Conservation (phyloP, 2,797 vertebrate genomes). For the Lagorchestes hirsutus region DNA sequence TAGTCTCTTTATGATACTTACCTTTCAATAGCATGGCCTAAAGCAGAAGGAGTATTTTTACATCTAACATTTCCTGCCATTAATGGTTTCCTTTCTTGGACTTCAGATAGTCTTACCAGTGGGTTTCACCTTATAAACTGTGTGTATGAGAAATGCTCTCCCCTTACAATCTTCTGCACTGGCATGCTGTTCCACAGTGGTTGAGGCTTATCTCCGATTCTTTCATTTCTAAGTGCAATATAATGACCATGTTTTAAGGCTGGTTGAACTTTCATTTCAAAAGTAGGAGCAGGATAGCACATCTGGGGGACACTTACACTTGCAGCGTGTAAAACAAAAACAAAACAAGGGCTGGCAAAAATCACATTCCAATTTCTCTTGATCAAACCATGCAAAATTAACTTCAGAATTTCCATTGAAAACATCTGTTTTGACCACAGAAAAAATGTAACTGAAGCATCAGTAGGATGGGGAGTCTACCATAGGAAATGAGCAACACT, state of each 20-base stretch:
- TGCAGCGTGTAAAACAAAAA: slow-evolving; percentile 44
- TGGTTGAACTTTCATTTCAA: slow-evolving; percentile 72
- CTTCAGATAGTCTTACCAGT: slow-evolving; percentile 69
- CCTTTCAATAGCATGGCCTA: slow-evolving; percentile 75
- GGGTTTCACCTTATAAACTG: slow-evolving; percentile 75
- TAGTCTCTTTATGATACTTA: slow-evolving; percentile 69
- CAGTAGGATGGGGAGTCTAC: not conserved
- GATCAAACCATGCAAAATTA: not conserved
- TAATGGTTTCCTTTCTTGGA: slow-evolving; percentile 77
- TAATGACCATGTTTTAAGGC: slow-evolving; percentile 62
- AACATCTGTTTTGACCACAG: slow-evolving; percentile 46
- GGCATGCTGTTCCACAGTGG: slow-evolving; percentile 50
- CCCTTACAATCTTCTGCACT: slow-evolving; percentile 73
- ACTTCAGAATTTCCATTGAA: slow-evolving; percentile 46
- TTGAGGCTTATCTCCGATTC: slow-evolving; percentile 43
- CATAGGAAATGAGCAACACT: not conserved
- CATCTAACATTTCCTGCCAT: slow-evolving; percentile 76
- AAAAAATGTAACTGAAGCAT: not conserved
- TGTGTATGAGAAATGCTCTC: slow-evolving; percentile 71
- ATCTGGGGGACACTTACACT: slow-evolving; percentile 29
- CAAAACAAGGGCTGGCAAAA: slow-evolving; percentile 25
- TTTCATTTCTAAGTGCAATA: slow-evolving; percentile 65
- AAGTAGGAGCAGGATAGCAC: slow-evolving; percentile 46
- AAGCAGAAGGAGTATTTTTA: slow-evolving; percentile 76
- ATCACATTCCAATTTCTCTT: slow-evolving; percentile 24